Evolutionary conservation across 2,888 invertebrate species (phyloP), one percentile per base, ranked within the genome.

Genomic region (Leucania comma): DNA sequence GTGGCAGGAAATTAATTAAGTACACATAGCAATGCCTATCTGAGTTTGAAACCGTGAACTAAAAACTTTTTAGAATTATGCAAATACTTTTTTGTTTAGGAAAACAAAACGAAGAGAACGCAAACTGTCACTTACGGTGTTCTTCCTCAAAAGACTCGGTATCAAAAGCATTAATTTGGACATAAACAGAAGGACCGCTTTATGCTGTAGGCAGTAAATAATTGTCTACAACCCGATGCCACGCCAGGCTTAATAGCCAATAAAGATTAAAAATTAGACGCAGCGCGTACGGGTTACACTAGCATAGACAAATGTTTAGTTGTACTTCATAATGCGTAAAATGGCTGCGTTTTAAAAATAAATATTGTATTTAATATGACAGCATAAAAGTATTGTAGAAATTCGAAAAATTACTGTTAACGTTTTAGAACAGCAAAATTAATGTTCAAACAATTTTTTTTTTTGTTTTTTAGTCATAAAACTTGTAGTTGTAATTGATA

Each of bases 191-290:
- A 84, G 84, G 80, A 70, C 73, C 75, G 77, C 73, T 78, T 87
- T 84, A 87, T 84, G 80, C 48, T 53, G 63, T 80, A 80, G 82
- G 86, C 84, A 83, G 73, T 80, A 78, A 86, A 83, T 85, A 87
- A 89, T 84, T 79, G 80, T 80, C 29, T 67, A 77, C 75, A 68
- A 72, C 65, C 51, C 32, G 76, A 59, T 65, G 63, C 82, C 75
- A 74, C 61, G 86, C 80, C 85, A 81, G 84, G 85, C 82, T 81
- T 88, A 87, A 89, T 87, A 81, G 87, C 66, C 82, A 85, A 87
- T 87, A 86, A 85, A 86, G 87, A 88, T 88, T 86, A 88, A 87
- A 85, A 87, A 88, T 85, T 85, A 80, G 69, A 82, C 63, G 67
- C 68, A 56, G 17, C 26, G 46, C 29, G 50, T 68, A 67, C 26